Conservation (phyloP, 2,113 vertebrate genomes). For the Galemys pyrenaicus region DNA sequence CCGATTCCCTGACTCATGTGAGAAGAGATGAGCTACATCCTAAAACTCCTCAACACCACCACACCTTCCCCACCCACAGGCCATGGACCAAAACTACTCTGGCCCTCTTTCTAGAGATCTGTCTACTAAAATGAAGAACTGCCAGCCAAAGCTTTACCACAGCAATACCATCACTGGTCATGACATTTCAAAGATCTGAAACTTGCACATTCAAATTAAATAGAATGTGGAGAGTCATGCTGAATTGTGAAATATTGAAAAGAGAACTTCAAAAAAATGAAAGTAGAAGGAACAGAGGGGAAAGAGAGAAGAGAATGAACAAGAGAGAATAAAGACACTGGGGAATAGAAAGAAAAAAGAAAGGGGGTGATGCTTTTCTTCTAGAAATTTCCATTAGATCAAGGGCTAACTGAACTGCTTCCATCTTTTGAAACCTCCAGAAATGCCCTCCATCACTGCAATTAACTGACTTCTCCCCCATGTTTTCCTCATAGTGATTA, state of each 20-base stretch:
- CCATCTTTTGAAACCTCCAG: neutral
- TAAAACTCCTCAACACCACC: neutral
- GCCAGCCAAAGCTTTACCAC: neutral
- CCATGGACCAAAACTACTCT: neutral
- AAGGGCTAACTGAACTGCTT: neutral
- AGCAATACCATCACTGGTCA: neutral
- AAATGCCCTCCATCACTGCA: neutral
- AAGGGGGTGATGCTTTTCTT: neutral
- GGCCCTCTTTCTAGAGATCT: neutral
- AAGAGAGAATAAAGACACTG: neutral
- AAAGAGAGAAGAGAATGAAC: neutral
- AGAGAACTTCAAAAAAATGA: conserved; percentile 1
- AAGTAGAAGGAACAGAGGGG: too few relatives aligned
- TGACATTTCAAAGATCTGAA: neutral
- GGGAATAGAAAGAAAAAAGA: neutral
- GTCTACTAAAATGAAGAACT: neutral
- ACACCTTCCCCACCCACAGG: neutral
- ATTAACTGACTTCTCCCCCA: neutral
- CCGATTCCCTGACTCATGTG: neutral
- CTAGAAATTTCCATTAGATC: neutral
- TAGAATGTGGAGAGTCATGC: neutral
- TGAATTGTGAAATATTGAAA: conserved; percentile 1
- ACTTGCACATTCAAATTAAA: neutral
- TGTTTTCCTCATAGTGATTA: neutral
- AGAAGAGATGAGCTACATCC: neutral